Base-by-base conservation (phyloP, 1,140 invertebrate genomes). In the Papilio aristodemus region DNA sequence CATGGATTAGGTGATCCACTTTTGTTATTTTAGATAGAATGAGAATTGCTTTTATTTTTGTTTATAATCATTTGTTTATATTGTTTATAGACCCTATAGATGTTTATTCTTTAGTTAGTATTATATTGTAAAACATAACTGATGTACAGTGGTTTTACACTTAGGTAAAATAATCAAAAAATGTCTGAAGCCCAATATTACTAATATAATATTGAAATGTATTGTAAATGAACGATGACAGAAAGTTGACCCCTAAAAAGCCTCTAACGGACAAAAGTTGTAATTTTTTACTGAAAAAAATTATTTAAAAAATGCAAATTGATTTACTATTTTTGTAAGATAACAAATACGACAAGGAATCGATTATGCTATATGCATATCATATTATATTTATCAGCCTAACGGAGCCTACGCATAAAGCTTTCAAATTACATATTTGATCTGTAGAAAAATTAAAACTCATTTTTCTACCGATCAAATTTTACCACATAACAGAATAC, bases 171-270 rank as follows among this genome's bases (percentile, higher is more conserved):
- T 66, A 14, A 59, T 66, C 14, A 37, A 57, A 64, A 41, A 36
- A 64, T 64, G 17, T n/a, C n/a, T n/a, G n/a, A n/a, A n/a, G n/a
- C n/a, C n/a, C n/a, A n/a, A n/a, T 66, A 71, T 72, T 27, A 59
- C n/a, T 63, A 71, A 69, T 60, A 59, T 57, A 39, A 71, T 71
- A 66, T 68, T 27, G 38, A 38, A 46, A 36, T 27, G 22, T 43
- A 14, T 37, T 66, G n/a, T 62, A 58, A 58, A 25, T 46, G 36
- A 37, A 22, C 13, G 59, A n/a, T 54, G 43, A 46, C 14, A 46
- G 46, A 54, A 22, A 22, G 10, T 54, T 22, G 17, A 54, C 46
- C 46, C 19, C 41, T 4, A 25, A 54, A 54, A 54, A 54, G 46
- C 17, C 46, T 50, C 17, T 54, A 25, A 54, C 19, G 19, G 19